These are phyloP conservation scores for Unio delphinus DNA, from an alignment of 2,888 invertebrate genomes.

Conservation along the genomic window DNA sequence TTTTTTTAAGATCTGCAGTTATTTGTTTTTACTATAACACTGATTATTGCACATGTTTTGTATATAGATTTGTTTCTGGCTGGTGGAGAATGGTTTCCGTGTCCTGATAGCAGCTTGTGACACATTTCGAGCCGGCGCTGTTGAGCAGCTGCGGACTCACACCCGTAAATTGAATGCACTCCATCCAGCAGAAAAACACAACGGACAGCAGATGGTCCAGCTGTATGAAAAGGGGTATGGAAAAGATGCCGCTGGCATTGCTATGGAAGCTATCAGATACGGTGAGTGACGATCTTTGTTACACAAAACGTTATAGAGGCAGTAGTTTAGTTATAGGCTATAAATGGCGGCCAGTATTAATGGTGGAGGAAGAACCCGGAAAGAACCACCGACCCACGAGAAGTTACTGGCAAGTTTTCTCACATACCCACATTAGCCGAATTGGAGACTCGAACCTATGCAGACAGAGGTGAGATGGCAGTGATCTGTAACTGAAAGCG, in stretches of 20 bases:
- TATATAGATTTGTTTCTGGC: slow-evolving; percentile 93
- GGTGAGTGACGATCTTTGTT: slow-evolving; percentile 71
- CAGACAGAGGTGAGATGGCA: too few species aligned
- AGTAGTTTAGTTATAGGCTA: neutral
- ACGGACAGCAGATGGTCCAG: slow-evolving; percentile 85
- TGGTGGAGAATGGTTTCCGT: slow-evolving; percentile 95
- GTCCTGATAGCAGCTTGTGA: slow-evolving; percentile 99
- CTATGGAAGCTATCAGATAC: slow-evolving; percentile 94
- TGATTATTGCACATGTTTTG: slow-evolving; percentile 51
- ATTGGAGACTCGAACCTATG: too few species aligned
- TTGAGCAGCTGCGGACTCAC: slow-evolving; percentile 97
- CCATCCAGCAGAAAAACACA: slow-evolving; percentile 85
- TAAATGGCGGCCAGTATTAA: too few species aligned
- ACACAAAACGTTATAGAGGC: neutral
- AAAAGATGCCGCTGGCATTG: slow-evolving; percentile 99
- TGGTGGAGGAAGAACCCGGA: too few species aligned
- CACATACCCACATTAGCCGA: too few species aligned
- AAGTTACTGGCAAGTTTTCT: too few species aligned
- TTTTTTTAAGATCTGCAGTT: too few species aligned
- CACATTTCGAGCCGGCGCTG: slow-evolving; percentile 99
- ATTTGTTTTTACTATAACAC: too few species aligned
- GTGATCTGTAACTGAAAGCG: too few species aligned
- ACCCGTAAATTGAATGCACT: slow-evolving; percentile 92
- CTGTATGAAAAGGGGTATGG: slow-evolving; percentile 98
- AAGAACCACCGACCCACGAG: too few species aligned